A percentile compares a stretch with the other conserved stretches of the same genome.
phyloP scores from a whole-genome alignment of 1,140 invertebrate genomes.

The Drosophila leontia region DNA sequence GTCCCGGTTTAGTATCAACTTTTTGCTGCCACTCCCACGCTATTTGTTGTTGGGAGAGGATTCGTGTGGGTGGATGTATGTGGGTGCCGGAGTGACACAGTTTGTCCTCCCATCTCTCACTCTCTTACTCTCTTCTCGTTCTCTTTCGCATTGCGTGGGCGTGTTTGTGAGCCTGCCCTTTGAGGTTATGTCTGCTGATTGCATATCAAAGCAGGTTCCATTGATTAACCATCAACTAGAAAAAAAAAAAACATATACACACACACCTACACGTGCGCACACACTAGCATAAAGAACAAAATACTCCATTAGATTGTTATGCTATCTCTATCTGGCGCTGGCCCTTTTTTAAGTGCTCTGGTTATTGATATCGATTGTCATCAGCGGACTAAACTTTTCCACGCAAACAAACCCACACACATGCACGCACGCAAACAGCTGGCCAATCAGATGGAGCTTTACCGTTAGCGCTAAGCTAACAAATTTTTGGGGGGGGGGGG shows the following conservation, averaged over 20 bases:
- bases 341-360: slow-evolving; percentile 34
- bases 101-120: slow-evolving; percentile 15
- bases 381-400: slow-evolving; percentile 32
- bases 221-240: slow-evolving; percentile 46
- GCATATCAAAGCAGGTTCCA: slow-evolving; percentile 42
- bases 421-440: slow-evolving; percentile 27
- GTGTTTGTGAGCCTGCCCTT: slow-evolving; percentile 30
- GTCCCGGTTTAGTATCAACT: slow-evolving; percentile 13
- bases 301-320: slow-evolving; percentile 6
- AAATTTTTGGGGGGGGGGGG: slow-evolving; percentile 1
- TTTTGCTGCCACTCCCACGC: slow-evolving; percentile 44
- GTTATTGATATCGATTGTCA: slow-evolving; percentile 48
- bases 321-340: slow-evolving; percentile 16
- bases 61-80: slow-evolving; percentile 6
- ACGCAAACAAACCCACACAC: slow-evolving; percentile 13
- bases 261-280: neutral
- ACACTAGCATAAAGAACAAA: neutral
- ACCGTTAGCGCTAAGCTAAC: slow-evolving; percentile 14
- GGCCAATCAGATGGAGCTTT: slow-evolving; percentile 8
- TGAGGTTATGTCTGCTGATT: slow-evolving; percentile 45
- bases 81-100: slow-evolving; percentile 29
- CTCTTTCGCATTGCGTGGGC: slow-evolving; percentile 10
- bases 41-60: slow-evolving; percentile 36
- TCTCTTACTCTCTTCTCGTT: slow-evolving; percentile 1
- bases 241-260: neutral